phyloP scores from a whole-genome alignment of 2,888 invertebrate species.

The Melinaea menophilus region DNA sequence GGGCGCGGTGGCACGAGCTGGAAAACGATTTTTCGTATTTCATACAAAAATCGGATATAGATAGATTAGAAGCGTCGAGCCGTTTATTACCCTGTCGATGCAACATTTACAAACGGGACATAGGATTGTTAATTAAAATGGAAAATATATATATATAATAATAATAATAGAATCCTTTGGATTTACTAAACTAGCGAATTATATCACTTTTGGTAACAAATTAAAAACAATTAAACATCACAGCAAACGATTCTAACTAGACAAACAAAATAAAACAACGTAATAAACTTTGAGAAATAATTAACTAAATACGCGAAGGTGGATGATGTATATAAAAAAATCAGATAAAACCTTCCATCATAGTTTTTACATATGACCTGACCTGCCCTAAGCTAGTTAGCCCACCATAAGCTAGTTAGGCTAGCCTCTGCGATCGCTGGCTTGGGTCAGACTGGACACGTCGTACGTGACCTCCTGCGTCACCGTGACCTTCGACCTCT shows the following conservation, averaged over 20 bases:
- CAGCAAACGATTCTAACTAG: conserved; percentile 34
- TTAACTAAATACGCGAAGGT: conserved; percentile 13
- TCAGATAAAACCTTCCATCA: neutral
- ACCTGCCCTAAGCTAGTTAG: conserved; percentile 7
- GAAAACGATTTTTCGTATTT: conserved; percentile 6
- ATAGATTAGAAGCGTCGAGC: conserved; percentile 15
- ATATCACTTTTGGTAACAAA: conserved; percentile 36
- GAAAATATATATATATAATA: conserved; percentile 10
- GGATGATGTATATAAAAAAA: conserved; percentile 9
- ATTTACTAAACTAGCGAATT: conserved; percentile 31
- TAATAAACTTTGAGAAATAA: conserved; percentile 26
- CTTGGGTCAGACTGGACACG: conserved; percentile 32
- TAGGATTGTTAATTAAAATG: conserved; percentile 14
- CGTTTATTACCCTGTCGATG: conserved; percentile 28
- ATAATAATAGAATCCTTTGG: conserved; percentile 18
- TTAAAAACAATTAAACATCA: conserved; percentile 34
- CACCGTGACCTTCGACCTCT: conserved; percentile 56
- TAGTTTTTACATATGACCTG: too few species aligned
- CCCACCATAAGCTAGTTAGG: conserved; percentile 9
- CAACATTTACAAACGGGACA: conserved; percentile 24
- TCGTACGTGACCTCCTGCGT: conserved; percentile 44
- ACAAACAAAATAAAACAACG: conserved; percentile 26
- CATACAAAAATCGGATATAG: conserved; percentile 7
- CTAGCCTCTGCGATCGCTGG: conserved; percentile 32
- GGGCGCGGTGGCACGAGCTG: conserved; percentile 24